phyloP scores from a whole-genome alignment of 2,888 invertebrate species.

The Halictus quadricinctus region DNA sequence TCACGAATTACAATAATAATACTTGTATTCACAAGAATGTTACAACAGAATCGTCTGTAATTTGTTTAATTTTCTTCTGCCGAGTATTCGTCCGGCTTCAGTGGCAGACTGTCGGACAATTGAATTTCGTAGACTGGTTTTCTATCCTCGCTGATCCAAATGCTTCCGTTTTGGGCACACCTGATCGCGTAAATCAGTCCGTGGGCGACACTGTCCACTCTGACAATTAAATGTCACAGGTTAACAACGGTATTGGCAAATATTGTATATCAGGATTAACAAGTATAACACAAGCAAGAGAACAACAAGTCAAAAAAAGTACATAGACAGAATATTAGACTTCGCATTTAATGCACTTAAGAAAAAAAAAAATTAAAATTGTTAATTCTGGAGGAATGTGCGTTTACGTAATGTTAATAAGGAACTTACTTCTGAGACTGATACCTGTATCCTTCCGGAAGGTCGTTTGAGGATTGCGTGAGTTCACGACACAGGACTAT shows the following conservation, averaged over 20 bases:
- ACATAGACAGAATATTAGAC: not conserved
- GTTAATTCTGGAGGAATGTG: not conserved
- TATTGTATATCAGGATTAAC: not conserved
- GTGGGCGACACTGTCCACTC: constrained; percentile 77
- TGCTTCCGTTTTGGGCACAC: constrained; percentile 78
- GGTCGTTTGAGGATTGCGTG: constrained; percentile 57
- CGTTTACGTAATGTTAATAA: not conserved
- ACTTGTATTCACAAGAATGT: constrained; percentile 15
- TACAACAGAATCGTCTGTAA: not conserved
- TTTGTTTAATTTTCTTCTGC: not conserved
- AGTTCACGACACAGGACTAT: constrained; percentile 78
- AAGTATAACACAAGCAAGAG: not conserved
- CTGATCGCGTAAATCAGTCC: constrained; percentile 77
- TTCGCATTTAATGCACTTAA: no score
- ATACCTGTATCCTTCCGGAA: constrained; percentile 52
- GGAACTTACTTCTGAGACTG: constrained; percentile 68
- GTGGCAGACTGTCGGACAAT: constrained; percentile 73
- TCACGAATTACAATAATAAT: not conserved
- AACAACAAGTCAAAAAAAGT: not conserved
- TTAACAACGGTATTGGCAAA: not conserved
- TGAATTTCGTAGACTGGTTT: constrained; percentile 79
- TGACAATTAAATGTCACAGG: constrained; percentile 39
- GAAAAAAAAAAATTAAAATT: not conserved
- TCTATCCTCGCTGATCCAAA: constrained; percentile 79
- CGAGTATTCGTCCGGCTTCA: constrained; percentile 45